A percentile compares a stretch with the other conserved stretches of the same genome.
Evolutionary conservation across 1,140 invertebrate species (phyloP).

Genomic region (Globodera rostochiensis): DNA sequence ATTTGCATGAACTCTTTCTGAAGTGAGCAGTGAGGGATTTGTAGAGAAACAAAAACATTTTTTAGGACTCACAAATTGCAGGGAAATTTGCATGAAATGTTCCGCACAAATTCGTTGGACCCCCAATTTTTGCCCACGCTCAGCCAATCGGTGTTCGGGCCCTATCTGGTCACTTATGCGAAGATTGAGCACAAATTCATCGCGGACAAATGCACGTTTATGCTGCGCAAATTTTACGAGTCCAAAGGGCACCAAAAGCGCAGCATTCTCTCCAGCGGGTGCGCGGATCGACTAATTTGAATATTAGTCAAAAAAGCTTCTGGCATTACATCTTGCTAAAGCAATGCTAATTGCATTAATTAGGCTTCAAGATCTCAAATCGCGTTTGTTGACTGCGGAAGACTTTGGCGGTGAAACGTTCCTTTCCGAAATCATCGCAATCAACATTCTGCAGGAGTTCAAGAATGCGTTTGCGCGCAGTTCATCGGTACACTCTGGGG

Average conservation of each 20-base stretch:
- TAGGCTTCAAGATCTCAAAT: slow-evolving; percentile 82
- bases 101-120: slow-evolving; percentile 70
- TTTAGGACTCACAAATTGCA: slow-evolving; percentile 78
- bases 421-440: slow-evolving; percentile 91
- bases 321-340: not conserved
- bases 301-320: slow-evolving; percentile 72
- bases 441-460: slow-evolving; percentile 85
- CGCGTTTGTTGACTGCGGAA: slow-evolving; percentile 82
- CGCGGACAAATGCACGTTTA: slow-evolving; percentile 75
- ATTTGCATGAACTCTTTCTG: slow-evolving; percentile 84
- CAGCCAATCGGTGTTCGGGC: slow-evolving; percentile 42
- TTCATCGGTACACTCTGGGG: slow-evolving; percentile 71
- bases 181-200: slow-evolving; percentile 77
- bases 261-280: slow-evolving; percentile 72
- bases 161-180: slow-evolving; percentile 43
- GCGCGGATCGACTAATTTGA: slow-evolving; percentile 68
- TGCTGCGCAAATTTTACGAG: slow-evolving; percentile 85
- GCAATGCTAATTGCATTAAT: slow-evolving; percentile 66
- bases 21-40: slow-evolving; percentile 72
- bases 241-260: slow-evolving; percentile 92
- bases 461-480: slow-evolving; percentile 87
- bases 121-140: slow-evolving; percentile 45
- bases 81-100: slow-evolving; percentile 77
- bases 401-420: slow-evolving; percentile 96
- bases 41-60: slow-evolving; percentile 74